These are phyloP conservation scores for Drosophila azteca DNA, from an alignment of 1,140 invertebrate genomes.

Conservation along the genomic window DNA sequence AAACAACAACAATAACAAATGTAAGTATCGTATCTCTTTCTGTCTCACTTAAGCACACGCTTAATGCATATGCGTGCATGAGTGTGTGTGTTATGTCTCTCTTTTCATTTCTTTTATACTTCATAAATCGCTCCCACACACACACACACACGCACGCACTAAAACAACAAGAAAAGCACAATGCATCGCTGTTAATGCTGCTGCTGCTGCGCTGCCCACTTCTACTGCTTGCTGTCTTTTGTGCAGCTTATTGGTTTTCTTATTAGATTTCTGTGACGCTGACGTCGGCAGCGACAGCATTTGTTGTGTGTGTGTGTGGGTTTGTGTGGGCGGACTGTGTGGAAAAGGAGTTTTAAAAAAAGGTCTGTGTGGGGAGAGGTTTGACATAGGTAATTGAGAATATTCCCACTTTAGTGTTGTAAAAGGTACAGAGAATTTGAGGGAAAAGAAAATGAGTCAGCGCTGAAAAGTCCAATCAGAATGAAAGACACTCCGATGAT, in stretches of 20 bases:
- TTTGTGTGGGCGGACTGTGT: not conserved
- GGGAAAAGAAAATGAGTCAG: conserved; percentile 33
- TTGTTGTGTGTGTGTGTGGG: too few species aligned
- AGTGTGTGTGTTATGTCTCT: conserved; percentile 33
- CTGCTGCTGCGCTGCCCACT: too few species aligned
- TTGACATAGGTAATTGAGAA: conserved; percentile 11
- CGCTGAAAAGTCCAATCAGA: conserved; percentile 12
- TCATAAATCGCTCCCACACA: conserved; percentile 70
- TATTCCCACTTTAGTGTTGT: conserved; percentile 4
- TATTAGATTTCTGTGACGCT: conserved; percentile 62
- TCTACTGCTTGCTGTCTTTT: not conserved
- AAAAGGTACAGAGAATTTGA: not conserved
- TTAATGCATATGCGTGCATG: conserved; percentile 1
- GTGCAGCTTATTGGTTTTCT: conserved; percentile 65
- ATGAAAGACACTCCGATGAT: conserved; percentile 19
- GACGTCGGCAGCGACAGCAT: conserved; percentile 22
- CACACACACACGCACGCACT: conserved; percentile 16
- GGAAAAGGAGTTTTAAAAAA: too few species aligned
- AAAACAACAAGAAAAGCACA: not conserved
- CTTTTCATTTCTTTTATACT: conserved; percentile 69
- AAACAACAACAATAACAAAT: conserved; percentile 77
- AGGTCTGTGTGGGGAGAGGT: not conserved
- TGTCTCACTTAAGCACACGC: conserved; percentile 1
- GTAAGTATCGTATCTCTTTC: conserved; percentile 58
- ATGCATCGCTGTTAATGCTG: not conserved